Percentiles rank a stretch among this genome's conserved stretches.
Conservation (phyloP, 2,797 vertebrate species). For the Coregonus suidteri region DNA sequence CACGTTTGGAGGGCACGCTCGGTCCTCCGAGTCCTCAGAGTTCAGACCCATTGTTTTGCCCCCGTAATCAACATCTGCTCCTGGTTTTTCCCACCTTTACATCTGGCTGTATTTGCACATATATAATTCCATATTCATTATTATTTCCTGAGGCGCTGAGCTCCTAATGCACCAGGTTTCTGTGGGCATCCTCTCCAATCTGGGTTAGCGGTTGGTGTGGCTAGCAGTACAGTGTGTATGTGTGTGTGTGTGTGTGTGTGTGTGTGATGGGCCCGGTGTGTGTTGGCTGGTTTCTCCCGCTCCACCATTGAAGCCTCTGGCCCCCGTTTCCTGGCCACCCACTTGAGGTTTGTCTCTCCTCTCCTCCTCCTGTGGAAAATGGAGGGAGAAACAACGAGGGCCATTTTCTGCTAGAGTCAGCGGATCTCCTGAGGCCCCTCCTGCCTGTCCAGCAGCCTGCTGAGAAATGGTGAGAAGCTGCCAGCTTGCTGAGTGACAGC, state of each 20-base stretch:
- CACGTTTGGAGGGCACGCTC: constrained; percentile 75
- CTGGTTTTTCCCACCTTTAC: constrained; percentile 84
- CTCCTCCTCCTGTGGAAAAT: constrained; percentile 47
- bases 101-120: constrained; percentile 97
- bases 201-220: constrained; percentile 3
- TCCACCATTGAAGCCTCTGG: constrained; percentile 67
- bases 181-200: constrained; percentile 82
- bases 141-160: constrained; percentile 89
- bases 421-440: background rate
- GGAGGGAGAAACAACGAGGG: background rate
- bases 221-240: background rate
- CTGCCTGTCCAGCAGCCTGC: constrained; percentile 4
- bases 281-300: background rate
- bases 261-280: background rate
- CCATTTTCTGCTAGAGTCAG: background rate
- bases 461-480: constrained; percentile 46
- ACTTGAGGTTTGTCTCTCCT: constrained; percentile 70
- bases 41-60: constrained; percentile 35
- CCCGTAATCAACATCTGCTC: constrained; percentile 84
- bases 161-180: constrained; percentile 78
- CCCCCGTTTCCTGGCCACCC: constrained; percentile 91
- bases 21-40: background rate
- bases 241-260: constrained; percentile 4
- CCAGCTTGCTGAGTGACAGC: constrained; percentile 61
- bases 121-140: constrained; percentile 98